A percentile compares a stretch with the other conserved stretches of the same genome.
Evolutionary conservation across 2,888 invertebrate species (phyloP).

Genomic region (Abrostola triplasia): DNA sequence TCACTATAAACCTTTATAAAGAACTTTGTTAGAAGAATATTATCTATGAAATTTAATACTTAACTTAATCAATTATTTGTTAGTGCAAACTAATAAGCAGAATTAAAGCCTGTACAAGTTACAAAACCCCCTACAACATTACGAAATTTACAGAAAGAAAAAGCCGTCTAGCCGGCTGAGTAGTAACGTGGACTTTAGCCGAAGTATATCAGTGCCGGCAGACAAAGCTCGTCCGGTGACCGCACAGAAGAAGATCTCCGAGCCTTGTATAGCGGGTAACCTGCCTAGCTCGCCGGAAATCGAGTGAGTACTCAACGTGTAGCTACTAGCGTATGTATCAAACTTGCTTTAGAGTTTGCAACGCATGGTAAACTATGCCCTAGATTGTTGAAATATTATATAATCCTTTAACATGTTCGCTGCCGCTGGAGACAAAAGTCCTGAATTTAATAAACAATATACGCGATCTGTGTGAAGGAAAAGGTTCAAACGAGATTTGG

Average conservation of each 20-base stretch:
- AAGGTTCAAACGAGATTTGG: no score
- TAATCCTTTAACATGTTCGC: slow-evolving; percentile 44
- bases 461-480: no score
- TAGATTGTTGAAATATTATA: slow-evolving; percentile 40
- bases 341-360: slow-evolving; percentile 54
- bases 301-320: slow-evolving; percentile 87
- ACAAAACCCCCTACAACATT: no score
- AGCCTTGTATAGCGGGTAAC: slow-evolving; percentile 88
- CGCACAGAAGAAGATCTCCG: slow-evolving; percentile 84
- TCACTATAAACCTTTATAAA: no score
- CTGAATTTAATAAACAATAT: no score
- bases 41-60: no score
- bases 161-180: slow-evolving; percentile 90
- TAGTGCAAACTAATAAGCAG: no score
- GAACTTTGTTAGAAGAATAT: no score
- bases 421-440: slow-evolving; percentile 9
- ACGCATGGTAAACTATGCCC: slow-evolving; percentile 59
- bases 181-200: slow-evolving; percentile 92
- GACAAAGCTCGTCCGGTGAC: slow-evolving; percentile 89
- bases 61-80: no score
- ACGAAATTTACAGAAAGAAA: slow-evolving; percentile 89
- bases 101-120: no score
- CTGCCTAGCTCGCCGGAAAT: slow-evolving; percentile 91
- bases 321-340: slow-evolving; percentile 43
- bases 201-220: slow-evolving; percentile 96